A percentile compares a stretch with the other conserved stretches of the same genome.
phyloP scores from a whole-genome alignment of 2,113 vertebrate species.

The Callithrix jacchus region DNA sequence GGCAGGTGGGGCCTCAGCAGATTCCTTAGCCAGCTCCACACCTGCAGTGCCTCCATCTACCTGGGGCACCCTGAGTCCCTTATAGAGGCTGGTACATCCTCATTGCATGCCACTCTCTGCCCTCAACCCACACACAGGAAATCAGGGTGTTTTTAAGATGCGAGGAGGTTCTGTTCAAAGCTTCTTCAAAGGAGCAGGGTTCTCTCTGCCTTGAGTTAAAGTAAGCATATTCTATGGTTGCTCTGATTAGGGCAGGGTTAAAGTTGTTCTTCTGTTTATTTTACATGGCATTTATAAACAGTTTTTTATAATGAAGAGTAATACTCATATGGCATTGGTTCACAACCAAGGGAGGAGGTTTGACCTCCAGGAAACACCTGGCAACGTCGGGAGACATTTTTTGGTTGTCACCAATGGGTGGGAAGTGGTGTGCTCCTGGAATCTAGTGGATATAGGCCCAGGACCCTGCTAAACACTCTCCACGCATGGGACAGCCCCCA shows the following conservation, averaged over 20 bases:
- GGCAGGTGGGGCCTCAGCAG: rapidly evolving
- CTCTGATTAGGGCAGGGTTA: background rate
- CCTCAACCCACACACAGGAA: rapidly evolving
- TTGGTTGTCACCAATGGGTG: rapidly evolving
- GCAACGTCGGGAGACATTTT: too few relatives aligned
- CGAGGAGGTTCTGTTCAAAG: background rate
- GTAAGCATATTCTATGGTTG: rapidly evolving
- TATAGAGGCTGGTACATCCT: background rate
- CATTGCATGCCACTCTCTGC: rapidly evolving
- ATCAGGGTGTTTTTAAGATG: background rate
- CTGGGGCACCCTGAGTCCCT: background rate
- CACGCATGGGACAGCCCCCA: rapidly evolving
- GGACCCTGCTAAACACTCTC: rapidly evolving
- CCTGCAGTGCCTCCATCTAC: too few relatives aligned
- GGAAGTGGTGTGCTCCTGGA: rapidly evolving
- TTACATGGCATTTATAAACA: background rate
- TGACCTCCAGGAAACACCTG: background rate
- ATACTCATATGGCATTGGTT: background rate
- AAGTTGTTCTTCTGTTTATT: background rate
- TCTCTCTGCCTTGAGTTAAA: background rate
- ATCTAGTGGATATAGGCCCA: background rate
- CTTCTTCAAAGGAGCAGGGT: background rate
- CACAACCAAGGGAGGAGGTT: background rate
- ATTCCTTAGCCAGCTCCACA: rapidly evolving
- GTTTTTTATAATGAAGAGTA: background rate